Base-by-base conservation (phyloP, 2,888 invertebrate genomes). In the Lottia gigantea region DNA sequence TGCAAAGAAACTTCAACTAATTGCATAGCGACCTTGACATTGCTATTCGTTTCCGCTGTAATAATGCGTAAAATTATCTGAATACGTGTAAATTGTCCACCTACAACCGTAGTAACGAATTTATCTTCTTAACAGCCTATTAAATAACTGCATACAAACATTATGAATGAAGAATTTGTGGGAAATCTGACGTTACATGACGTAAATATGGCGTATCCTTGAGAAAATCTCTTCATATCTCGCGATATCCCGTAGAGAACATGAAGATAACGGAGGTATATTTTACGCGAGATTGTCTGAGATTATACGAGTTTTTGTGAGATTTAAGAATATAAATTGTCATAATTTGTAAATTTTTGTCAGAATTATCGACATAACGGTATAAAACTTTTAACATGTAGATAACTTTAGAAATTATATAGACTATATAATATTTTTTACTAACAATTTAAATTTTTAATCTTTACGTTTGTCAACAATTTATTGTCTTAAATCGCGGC, bases 151-250 rank as follows among this genome's bases (percentile, higher is more conserved):
- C 40, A 40, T 40, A 40, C 19, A 55, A 55, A 55, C 55, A 55
- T 55, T 55, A 55, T 55, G 55, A 55, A 55, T 55, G 55, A 55
- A 55, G 7, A 40, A 19, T 55, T 55, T 55, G 55, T 55, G 55
- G 55, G 55, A 55, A 55, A 23, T 55, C 23, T 55, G 55, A 55
- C 55, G 55, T 55, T 55, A 55, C 55, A 55, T 55, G 55, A 55
- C 19, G 55, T 55, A 55, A 55, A 55, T 55, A 55, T 55, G 8
- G 12, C 55, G 23, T 55, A 55, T 55, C 55, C 19, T 23, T 23
- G 55, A 23, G 55, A 55, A 40, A 40, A 55, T 55, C 55, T 14
- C 19, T 19, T 23, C 23, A 55, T 55, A 55, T 55, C 23, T 55
- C 23, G 11, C 23, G 55, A 19, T 23, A 12, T 55, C 55, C 55